A percentile compares a stretch with the other conserved stretches of the same genome.
These are phyloP conservation scores for Sander vitreus DNA, from an alignment of 2,113 vertebrate genomes.

Conservation along the genomic window DNA sequence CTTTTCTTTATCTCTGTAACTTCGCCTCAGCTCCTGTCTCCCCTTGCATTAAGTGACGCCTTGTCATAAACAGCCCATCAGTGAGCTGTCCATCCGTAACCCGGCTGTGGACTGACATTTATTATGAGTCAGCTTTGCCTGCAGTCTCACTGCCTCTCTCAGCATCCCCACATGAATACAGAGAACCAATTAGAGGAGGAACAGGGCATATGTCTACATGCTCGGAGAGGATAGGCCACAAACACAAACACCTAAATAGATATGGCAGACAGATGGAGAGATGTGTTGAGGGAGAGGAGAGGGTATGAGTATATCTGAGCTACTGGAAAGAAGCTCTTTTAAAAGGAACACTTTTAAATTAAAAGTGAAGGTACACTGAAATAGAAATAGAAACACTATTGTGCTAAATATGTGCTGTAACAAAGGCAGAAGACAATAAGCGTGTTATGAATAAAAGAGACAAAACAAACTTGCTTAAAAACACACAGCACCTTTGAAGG, in stretches of 20 bases:
- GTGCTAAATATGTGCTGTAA: constrained; percentile 14
- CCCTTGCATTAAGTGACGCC: constrained; percentile 57
- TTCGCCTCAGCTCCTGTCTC: constrained; percentile 39
- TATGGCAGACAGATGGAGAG: constrained; percentile 32
- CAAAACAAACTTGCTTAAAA: constrained; percentile 32
- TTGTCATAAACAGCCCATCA: constrained; percentile 74
- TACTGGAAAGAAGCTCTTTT: constrained; percentile 3
- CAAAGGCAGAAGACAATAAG: constrained; percentile 28
- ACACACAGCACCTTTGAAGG: constrained; percentile 29
- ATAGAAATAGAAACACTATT: constrained; percentile 18
- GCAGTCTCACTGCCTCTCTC: constrained; percentile 53
- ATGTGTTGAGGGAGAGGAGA: background rate
- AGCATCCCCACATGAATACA: constrained; percentile 75
- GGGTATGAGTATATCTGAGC: constrained; percentile 20
- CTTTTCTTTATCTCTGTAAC: constrained; percentile 43
- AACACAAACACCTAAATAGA: constrained; percentile 53
- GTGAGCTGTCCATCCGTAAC: constrained; percentile 69
- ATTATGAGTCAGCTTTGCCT: constrained; percentile 73
- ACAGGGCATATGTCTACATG: constrained; percentile 68
- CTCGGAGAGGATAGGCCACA: constrained; percentile 53
- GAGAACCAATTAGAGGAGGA: constrained; percentile 79
- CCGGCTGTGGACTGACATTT: constrained; percentile 67
- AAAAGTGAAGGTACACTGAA: constrained; percentile 11
- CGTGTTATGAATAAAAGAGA: constrained; percentile 7
- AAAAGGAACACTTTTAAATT: background rate